Evolutionary conservation across 2,797 vertebrate species (phyloP).

Genomic region (Anguilla pacifica): DNA sequence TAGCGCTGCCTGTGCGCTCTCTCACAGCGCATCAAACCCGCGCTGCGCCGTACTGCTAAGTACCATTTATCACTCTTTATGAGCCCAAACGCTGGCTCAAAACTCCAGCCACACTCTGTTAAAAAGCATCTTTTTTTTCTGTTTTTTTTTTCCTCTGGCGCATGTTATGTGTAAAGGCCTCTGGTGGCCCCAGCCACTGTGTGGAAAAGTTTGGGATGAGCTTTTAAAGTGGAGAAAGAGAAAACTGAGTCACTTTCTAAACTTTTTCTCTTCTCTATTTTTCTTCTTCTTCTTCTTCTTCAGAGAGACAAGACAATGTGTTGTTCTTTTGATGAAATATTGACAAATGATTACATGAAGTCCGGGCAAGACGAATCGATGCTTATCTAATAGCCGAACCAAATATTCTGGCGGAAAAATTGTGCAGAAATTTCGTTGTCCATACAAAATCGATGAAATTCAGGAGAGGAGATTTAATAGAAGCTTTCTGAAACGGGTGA

Average conservation of each 20-base stretch:
- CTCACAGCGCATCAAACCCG: not conserved
- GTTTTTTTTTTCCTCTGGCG: not conserved
- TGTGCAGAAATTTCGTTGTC: not conserved
- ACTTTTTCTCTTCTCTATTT: not conserved
- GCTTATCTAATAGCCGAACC: slow-evolving; percentile 9
- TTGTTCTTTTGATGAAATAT: slow-evolving; percentile 19
- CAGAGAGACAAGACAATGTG: not conserved
- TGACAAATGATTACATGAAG: slow-evolving; percentile 7
- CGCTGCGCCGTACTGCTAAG: not conserved
- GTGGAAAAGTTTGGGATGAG: not conserved
- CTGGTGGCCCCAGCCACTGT: not conserved
- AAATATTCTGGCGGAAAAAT: not conserved
- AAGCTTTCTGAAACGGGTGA: not conserved
- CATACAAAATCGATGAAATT: slow-evolving; percentile 18
- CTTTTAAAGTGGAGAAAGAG: not conserved
- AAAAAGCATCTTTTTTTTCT: not conserved
- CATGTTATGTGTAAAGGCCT: not conserved
- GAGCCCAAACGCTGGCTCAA: not conserved
- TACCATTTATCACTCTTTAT: not conserved
- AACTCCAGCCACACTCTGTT: not conserved
- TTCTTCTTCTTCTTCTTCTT: not conserved
- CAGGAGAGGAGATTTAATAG: slow-evolving; percentile 5
- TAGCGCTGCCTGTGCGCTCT: not conserved
- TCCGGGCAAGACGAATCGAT: not conserved
- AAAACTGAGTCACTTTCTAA: not conserved